Evolutionary conservation across 2,113 vertebrate genomes (phyloP), one percentile per base, ranked within the genome.

Genomic region (Tragulus kanchil): DNA sequence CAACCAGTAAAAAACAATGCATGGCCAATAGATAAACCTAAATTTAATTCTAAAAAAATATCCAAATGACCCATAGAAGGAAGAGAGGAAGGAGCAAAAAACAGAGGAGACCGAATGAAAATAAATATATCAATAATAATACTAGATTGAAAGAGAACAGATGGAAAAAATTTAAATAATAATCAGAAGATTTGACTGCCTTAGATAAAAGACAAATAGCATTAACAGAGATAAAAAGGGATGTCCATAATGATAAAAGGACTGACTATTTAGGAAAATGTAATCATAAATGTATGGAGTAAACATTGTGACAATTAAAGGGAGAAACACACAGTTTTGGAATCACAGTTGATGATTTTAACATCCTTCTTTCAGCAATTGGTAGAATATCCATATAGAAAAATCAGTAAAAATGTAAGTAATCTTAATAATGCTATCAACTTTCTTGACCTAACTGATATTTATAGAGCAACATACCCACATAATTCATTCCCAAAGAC

Each of bases 191-290:
- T 87, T 75, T 52, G 23, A n/a, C 14, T 86, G 26, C 64, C 42
- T 75, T 58, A 86, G 28, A 81, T 79, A 58, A 96, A 75, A 87
- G 56, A 15, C 45, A 91, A n/a, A 69, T 67, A 59, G 56, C 82
- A 65, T 88, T 87, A 85, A 75, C 54, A 73, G 17, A 91, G 25
- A 52, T 45, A n/a, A n/a, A 28, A 25, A 88, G 52, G 31, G 50
- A 65, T 91, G 6, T 87, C 87, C 5, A n/a, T n/a, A 65, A 83
- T 87, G 65, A 26, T 77, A 26, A 82, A 77, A 83, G 54, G 31
- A 17, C 19, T 69, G 50, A 59, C 21, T 77, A 6, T 77, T 91
- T 19, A 75, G 23, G 64, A 90, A 86, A 28, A 96, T 25, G 45
- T 81, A 52, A 67, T 65, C 25, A 75, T 86, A 86, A 86, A 82